Evolutionary conservation across 2,888 invertebrate genomes (phyloP), one percentile per base, ranked within the genome.

Genomic region (Hetaerina titia): DNA sequence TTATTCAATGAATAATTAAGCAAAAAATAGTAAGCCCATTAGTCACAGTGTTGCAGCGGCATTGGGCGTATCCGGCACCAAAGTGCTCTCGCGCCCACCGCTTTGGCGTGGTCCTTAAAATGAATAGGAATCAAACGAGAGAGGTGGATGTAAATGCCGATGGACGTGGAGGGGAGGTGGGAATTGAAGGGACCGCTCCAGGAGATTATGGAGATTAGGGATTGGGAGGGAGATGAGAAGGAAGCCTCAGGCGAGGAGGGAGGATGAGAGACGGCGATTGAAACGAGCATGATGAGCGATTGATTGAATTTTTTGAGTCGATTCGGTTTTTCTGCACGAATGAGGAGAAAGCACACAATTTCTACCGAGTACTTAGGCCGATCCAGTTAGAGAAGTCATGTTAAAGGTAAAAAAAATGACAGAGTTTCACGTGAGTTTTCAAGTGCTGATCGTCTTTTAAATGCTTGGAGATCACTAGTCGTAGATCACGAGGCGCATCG

Each of bases 181-280:
- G 81, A 13, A 81, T 81, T 31, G 81, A 81, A 11, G 81, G 25
- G 25, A 31, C 11, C 81, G 9, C 7, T 22, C 2, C 8, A 31
- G 9, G 31, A 81, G 81, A 81, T 81, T 81, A 81, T 81, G 81
- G 81, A 81, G 81, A 81, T 81, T 81, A 81, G 81, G n/a, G 69
- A n/a, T 25, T 81, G 25, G 15, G 81, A 81, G n/a, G 81, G 25
- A 31, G 31, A 60, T 60, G 60, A 4, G 17, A 60, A 15, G 25
- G 11, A 81, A 31, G n/a, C 81, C 8, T 0, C 81, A 2, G 81
- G n/a, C 81, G 17, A 13, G 22, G n/a, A 9, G 31, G 81, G 8
- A 31, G 81, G 4, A 0, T 4, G 31, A 31, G 13, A 31, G 31
- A 13, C 13, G 81, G 81, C 4, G 25, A 81, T 31, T 31, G 31